Conservation (phyloP, 92 coral and sea anemone species). For the Zoanthus sociatus region DNA sequence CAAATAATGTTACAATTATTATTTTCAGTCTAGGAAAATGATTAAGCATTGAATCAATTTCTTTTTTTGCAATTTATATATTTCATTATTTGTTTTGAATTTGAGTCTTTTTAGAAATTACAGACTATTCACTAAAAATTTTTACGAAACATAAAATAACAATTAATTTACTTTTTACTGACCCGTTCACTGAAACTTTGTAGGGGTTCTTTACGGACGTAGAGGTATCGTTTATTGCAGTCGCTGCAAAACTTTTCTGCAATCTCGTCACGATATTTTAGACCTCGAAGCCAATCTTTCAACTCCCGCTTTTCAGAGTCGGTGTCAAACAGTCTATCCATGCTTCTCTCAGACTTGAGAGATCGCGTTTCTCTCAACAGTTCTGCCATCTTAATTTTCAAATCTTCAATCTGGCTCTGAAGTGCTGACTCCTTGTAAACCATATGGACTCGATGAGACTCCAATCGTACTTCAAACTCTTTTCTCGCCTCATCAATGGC, state of each 20-base stretch:
- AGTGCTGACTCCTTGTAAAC: slow-evolving; percentile 85
- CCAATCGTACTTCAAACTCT: slow-evolving; percentile 80
- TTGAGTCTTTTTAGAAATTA: background rate
- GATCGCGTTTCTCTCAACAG: slow-evolving; percentile 72
- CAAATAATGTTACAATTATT: background rate
- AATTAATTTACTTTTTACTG: background rate
- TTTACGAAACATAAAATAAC: background rate
- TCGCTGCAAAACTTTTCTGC: slow-evolving; percentile 82
- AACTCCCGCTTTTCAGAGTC: slow-evolving; percentile 75
- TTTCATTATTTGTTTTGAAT: no score
- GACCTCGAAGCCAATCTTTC: slow-evolving; percentile 80
- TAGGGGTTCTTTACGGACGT: slow-evolving; percentile 84
- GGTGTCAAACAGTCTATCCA: slow-evolving; percentile 64
- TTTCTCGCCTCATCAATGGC: slow-evolving; percentile 62
- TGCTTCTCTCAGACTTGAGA: slow-evolving; percentile 62
- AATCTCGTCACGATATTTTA: slow-evolving; percentile 88
- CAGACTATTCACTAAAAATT: background rate
- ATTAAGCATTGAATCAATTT: no score
- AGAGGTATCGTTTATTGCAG: slow-evolving; percentile 83
- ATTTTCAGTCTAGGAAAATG: no score
- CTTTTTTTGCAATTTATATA: no score
- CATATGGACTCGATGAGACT: slow-evolving; percentile 91
- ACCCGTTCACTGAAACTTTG: slow-evolving; percentile 84
- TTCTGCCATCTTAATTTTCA: slow-evolving; percentile 72
- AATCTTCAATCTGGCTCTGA: slow-evolving; percentile 87